These are phyloP conservation scores for Microtus oregoni DNA, from an alignment of 2,113 vertebrate genomes.

Conservation along the genomic window DNA sequence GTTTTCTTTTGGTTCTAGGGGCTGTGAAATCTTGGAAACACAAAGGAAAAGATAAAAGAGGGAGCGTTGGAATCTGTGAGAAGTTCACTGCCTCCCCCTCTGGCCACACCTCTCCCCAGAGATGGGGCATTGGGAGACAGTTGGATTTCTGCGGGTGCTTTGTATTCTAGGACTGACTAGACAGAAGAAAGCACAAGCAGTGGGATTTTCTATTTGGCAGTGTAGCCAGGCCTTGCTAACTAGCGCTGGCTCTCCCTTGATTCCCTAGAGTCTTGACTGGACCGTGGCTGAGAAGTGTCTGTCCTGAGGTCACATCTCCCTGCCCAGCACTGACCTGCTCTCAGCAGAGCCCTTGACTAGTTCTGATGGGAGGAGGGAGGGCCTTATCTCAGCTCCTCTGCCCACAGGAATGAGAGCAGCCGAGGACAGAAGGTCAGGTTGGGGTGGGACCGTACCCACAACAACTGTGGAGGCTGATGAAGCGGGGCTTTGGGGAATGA, in stretches of 20 bases:
- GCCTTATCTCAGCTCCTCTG: background rate
- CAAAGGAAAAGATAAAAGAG: background rate
- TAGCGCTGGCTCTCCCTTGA: background rate
- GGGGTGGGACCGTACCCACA: background rate
- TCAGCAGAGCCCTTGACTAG: rapidly evolving
- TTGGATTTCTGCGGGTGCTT: rapidly evolving
- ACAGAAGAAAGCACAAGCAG: background rate
- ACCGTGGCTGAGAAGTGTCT: rapidly evolving
- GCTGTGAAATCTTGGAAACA: too few relatives aligned
- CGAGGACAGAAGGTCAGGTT: background rate
- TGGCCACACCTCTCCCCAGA: background rate
- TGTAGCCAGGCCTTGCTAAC: background rate
- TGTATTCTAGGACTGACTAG: background rate
- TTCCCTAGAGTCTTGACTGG: rapidly evolving
- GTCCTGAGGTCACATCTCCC: background rate
- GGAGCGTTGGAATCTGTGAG: background rate
- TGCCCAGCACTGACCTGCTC: rapidly evolving
- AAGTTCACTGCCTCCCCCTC: rapidly evolving
- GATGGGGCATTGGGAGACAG: rapidly evolving
- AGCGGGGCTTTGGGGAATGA: background rate
- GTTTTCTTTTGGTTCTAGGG: background rate
- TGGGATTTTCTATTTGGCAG: background rate
- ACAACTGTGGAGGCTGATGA: rapidly evolving
- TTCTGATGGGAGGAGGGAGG: background rate
- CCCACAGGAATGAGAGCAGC: rapidly evolving